Conservation (phyloP, 2,888 invertebrate species). For the Azorinus chamasolen region DNA sequence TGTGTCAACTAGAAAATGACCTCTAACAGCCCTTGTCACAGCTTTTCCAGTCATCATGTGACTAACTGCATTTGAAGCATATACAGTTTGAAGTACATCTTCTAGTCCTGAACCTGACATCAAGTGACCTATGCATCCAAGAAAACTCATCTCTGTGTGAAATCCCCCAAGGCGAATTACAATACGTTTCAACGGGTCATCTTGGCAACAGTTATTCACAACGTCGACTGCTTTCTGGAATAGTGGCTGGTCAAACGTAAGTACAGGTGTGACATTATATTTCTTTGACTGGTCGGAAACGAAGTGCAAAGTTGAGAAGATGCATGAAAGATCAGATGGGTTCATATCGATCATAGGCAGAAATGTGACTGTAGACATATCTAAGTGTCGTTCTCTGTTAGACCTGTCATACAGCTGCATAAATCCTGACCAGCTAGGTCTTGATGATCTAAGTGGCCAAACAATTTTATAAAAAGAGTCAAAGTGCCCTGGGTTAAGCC, state of each 20-base stretch:
- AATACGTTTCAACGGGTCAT: conserved; percentile 8
- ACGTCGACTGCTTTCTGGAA: conserved; percentile 52
- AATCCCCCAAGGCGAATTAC: conserved; percentile 45
- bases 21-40: too few species aligned
- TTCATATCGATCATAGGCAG: conserved; percentile 19
- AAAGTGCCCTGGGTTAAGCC: not conserved
- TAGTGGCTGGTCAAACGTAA: conserved; percentile 69
- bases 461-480: conserved; percentile 40
- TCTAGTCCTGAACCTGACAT: conserved; percentile 37
- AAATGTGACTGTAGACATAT: conserved; percentile 9
- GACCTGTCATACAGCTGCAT: conserved; percentile 43
- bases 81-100: conserved; percentile 37
- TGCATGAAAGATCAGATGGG: conserved; percentile 19
- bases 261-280: conserved; percentile 35
- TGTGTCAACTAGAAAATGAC: too few species aligned
- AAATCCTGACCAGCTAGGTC: conserved; percentile 48
- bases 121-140: conserved; percentile 66
- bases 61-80: too few species aligned
- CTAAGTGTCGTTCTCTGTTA: not conserved
- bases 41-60: too few species aligned
- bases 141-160: conserved; percentile 63
- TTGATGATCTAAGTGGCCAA: conserved; percentile 13
- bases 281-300: conserved; percentile 32
- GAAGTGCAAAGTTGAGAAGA: conserved; percentile 58
- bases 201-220: not conserved